Evolutionary conservation across 2,797 vertebrate genomes (phyloP), one percentile per base, ranked within the genome.

Genomic region (Acestrorhynchus altus): DNA sequence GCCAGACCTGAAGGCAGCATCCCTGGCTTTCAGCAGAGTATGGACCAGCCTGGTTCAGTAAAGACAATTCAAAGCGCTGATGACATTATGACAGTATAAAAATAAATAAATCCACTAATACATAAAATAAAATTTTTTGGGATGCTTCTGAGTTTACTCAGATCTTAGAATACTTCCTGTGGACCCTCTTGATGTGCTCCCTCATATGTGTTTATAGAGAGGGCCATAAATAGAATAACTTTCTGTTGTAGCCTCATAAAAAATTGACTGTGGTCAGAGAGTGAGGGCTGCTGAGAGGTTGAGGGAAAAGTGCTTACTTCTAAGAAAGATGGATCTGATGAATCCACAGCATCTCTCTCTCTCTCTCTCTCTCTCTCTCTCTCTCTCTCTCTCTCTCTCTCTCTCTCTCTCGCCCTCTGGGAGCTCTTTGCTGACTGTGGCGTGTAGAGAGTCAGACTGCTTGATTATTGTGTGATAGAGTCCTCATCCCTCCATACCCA

Each of bases 381-480:
- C 35, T 64, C 65, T 77, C 8, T 51, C 67, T 54, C 44, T 69
- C 18, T 70, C 49, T 49, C 51, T 78, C 20, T 57, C 40, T 75
- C 35, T 63, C 54, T 63, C 8, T 31, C 66, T 51, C 24, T 54
- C 2, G 40, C 18, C 40, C 60, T 63, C 31, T n/a, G 10, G 60
- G 31, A 63, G n/a, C 39, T 22, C 39, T 64, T 64, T 64, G 61
- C 61, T 64, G 61, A 64, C 39, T 0, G 65, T 64, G 40, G 68
- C 56, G 44, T 71, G 51, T 68, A 44, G 54, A 72, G 69, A 31
- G 61, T 57, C 35, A 74, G 47, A 47, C 59, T 49, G 64, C 75
- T 28, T 74, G 70, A 80, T 83, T 80, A 52, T 60, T 74, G 24
- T 12, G 47, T 63, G 66, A 74, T 78, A 49, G 69, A 79, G 67